Conservation (phyloP, 92 coral and sea anemone species). For the Galaxea fascicularis region DNA sequence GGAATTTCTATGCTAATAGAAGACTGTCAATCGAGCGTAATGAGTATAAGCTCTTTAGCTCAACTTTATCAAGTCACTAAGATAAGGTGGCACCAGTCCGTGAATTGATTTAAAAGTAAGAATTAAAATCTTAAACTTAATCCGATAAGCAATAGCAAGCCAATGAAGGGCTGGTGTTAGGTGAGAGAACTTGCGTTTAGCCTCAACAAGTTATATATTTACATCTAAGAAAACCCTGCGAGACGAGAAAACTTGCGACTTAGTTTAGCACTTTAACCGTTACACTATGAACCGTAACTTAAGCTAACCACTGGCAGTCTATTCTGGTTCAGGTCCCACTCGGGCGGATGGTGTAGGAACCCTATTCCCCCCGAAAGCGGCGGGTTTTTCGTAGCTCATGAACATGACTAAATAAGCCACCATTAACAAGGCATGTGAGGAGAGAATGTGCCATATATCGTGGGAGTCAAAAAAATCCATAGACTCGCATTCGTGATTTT, state of each 20-base stretch:
- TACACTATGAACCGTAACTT: too few species aligned
- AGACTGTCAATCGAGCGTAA: slow-evolving; percentile 11
- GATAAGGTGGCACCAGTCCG: slow-evolving; percentile 25
- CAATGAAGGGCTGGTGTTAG: slow-evolving; percentile 24
- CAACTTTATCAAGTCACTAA: neutral
- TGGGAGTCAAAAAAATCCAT: slow-evolving; percentile 77
- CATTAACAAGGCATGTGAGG: slow-evolving; percentile 86
- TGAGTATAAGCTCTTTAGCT: neutral
- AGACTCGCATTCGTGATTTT: slow-evolving; percentile 71
- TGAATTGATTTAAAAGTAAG: slow-evolving; percentile 37
- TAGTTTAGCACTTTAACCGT: too few species aligned
- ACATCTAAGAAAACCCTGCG: too few species aligned
- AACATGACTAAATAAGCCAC: slow-evolving; percentile 80
- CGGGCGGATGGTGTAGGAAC: neutral
- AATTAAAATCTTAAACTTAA: slow-evolving; percentile 30
- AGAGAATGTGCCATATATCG: slow-evolving; percentile 92
- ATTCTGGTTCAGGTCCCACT: too few species aligned
- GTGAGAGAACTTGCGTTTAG: slow-evolving; percentile 24
- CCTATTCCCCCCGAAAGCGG: neutral
- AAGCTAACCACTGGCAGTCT: too few species aligned
- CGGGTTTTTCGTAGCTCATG: slow-evolving; percentile 45
- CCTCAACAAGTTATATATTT: too few species aligned
- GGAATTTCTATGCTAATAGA: slow-evolving; percentile 3
- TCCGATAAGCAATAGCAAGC: slow-evolving; percentile 12
- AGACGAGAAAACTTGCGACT: too few species aligned